Conservation (phyloP, 2,888 invertebrate species). For the Ethmia dodecea region DNA sequence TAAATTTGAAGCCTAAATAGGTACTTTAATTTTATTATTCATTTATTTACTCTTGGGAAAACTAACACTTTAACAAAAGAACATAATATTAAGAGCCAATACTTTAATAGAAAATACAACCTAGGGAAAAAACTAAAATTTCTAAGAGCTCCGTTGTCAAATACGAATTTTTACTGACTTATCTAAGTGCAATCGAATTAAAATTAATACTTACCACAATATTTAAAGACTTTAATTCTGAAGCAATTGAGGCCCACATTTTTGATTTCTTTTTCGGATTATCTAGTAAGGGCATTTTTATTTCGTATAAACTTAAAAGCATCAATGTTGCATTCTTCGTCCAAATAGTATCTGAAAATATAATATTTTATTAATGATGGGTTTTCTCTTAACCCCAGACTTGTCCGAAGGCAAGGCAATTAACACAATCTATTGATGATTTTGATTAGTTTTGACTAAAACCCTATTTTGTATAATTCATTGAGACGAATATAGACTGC, state of each 20-base stretch:
- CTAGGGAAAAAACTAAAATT: too few species aligned
- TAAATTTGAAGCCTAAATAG: background rate
- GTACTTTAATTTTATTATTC: background rate
- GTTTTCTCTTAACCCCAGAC: background rate
- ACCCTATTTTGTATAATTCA: too few species aligned
- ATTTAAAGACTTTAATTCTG: slow-evolving; percentile 46
- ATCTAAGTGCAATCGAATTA: background rate
- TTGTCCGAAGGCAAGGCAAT: background rate
- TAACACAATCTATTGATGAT: too few species aligned
- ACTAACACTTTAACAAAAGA: background rate
- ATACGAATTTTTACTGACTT: too few species aligned
- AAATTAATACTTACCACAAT: slow-evolving; percentile 38
- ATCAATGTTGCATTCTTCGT: slow-evolving; percentile 50
- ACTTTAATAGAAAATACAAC: too few species aligned
- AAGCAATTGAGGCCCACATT: slow-evolving; percentile 56
- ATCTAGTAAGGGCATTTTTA: slow-evolving; percentile 51
- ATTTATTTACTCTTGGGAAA: background rate
- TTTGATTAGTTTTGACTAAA: too few species aligned
- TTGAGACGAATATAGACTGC: too few species aligned
- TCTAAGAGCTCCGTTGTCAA: too few species aligned
- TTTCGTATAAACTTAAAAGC: slow-evolving; percentile 51
- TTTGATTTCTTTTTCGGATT: slow-evolving; percentile 60
- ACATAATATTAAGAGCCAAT: too few species aligned
- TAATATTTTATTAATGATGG: background rate
- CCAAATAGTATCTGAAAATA: slow-evolving; percentile 44